Evolutionary conservation across 2,797 vertebrate species (phyloP).

Genomic region (Benthosema pterotum): DNA sequence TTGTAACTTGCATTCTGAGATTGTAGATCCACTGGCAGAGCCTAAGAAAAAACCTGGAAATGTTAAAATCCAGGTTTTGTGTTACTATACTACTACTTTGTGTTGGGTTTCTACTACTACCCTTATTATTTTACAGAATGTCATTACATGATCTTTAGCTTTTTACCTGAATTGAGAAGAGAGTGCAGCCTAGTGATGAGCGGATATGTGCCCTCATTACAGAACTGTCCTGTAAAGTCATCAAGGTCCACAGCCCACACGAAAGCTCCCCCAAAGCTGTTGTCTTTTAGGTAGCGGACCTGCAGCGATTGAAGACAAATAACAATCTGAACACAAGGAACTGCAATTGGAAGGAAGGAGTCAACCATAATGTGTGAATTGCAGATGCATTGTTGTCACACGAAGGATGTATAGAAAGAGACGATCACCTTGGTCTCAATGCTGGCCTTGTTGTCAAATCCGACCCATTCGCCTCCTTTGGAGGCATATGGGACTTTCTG

Average conservation of each 20-base stretch:
- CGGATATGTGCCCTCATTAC: slow-evolving; percentile 66
- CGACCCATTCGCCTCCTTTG: too few relatives aligned
- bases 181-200: slow-evolving; percentile 65
- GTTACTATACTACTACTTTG: too few relatives aligned
- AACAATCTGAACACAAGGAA: background rate
- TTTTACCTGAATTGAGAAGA: slow-evolving; percentile 52
- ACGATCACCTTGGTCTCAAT: slow-evolving; percentile 80
- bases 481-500: too few relatives aligned
- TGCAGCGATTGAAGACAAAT: slow-evolving; percentile 23
- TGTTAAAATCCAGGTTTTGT: too few relatives aligned
- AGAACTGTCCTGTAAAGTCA: slow-evolving; percentile 77
- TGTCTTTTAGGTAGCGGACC: slow-evolving; percentile 71
- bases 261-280: slow-evolving; percentile 76
- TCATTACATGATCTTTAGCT: too few relatives aligned
- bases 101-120: too few relatives aligned
- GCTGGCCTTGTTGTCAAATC: too few relatives aligned
- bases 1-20: too few relatives aligned
- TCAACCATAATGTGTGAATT: background rate
- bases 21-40: too few relatives aligned
- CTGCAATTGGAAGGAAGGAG: too few relatives aligned
- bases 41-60: too few relatives aligned
- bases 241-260: slow-evolving; percentile 79
- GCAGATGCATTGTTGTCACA: background rate
- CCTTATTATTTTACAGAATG: too few relatives aligned
- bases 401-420: slow-evolving; percentile 3